Percentiles rank a stretch among this genome's conserved stretches.
Evolutionary conservation across 2,113 vertebrate genomes (phyloP).

Genomic region (human): DNA sequence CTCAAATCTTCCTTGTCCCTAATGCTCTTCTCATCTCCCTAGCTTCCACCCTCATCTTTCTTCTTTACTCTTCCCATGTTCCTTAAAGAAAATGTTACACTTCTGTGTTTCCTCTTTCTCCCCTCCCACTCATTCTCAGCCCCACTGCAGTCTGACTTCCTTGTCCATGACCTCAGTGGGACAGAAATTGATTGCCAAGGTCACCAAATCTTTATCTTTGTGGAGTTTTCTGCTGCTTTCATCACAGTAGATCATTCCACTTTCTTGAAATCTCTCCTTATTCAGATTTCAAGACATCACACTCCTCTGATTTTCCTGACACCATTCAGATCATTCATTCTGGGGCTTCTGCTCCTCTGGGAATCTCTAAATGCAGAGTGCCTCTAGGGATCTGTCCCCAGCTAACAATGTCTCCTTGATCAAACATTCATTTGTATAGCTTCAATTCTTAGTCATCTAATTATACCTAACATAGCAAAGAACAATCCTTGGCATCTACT

Average conservation of each 20-base stretch:
- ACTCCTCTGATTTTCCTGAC: neutral
- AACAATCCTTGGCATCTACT: neutral
- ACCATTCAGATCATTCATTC: neutral
- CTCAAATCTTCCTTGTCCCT: neutral
- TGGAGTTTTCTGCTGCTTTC: neutral
- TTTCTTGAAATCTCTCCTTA: neutral
- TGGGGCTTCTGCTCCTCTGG: neutral
- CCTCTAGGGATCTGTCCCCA: neutral
- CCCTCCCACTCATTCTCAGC: accelerated
- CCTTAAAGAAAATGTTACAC: neutral
- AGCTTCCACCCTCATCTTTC: neutral
- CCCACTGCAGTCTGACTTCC: no score
- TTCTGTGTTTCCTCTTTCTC: neutral
- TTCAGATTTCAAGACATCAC: neutral
- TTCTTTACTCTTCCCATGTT: neutral
- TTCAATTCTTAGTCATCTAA: neutral
- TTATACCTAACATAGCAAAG: neutral
- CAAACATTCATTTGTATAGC: neutral
- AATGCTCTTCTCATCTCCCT: neutral
- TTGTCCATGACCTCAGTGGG: accelerated
- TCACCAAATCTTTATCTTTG: neutral
- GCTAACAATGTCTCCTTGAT: neutral
- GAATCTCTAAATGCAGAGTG: neutral
- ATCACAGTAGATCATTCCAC: neutral
- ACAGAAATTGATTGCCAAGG: neutral